These are phyloP conservation scores for Mus spretus DNA, from an alignment of 2,797 vertebrate species.

Conservation along the genomic window DNA sequence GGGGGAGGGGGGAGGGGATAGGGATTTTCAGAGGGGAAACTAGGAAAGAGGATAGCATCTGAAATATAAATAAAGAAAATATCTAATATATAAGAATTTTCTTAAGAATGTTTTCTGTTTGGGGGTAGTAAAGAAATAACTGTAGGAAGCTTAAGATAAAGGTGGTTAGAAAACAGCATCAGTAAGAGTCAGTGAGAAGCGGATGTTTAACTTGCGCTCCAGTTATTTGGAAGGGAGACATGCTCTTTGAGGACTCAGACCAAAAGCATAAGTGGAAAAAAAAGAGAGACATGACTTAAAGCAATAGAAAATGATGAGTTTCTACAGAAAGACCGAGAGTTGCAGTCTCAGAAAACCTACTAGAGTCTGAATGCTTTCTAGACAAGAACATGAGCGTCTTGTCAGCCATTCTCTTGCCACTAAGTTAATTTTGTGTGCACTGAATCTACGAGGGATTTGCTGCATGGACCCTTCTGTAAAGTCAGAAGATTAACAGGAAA, in stretches of 20 bases:
- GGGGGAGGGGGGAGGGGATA: too few relatives aligned
- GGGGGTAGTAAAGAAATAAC: neutral
- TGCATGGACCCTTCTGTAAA: neutral
- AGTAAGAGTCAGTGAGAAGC: slow-evolving; percentile 16
- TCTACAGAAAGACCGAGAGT: slow-evolving; percentile 5
- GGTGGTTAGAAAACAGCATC: slow-evolving; percentile 3
- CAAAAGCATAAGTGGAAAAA: slow-evolving; percentile 20
- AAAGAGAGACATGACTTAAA: neutral
- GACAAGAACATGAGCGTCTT: neutral
- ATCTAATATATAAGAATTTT: neutral
- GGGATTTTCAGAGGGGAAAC: too few relatives aligned
- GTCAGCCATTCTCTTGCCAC: neutral
- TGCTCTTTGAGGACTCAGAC: slow-evolving; percentile 19
- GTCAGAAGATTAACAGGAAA: slow-evolving; percentile 33
- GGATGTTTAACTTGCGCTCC: neutral
- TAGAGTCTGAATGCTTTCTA: slow-evolving; percentile 1
- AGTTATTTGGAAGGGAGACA: slow-evolving; percentile 19
- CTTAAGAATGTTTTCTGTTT: neutral
- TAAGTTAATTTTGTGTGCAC: slow-evolving; percentile 35
- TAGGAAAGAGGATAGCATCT: too few relatives aligned
- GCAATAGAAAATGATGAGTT: neutral
- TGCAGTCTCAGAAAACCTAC: neutral
- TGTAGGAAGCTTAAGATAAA: slow-evolving; percentile 44
- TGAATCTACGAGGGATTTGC: slow-evolving; percentile 13
- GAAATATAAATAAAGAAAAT: too few relatives aligned